Conservation (phyloP, 2,888 invertebrate genomes). For the Drosophila ochracea region DNA sequence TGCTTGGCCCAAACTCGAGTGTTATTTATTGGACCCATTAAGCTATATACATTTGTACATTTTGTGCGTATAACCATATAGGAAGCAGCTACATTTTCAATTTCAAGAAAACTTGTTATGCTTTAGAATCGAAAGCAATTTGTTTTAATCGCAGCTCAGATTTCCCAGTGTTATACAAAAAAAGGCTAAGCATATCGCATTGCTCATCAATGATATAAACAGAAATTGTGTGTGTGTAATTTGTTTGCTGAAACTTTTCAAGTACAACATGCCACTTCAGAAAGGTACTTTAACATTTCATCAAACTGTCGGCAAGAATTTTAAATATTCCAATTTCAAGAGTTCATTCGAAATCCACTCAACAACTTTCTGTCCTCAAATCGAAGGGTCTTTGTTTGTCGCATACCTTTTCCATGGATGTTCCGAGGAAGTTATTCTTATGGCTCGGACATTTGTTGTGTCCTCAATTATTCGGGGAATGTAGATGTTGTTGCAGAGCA, state of each 20-base stretch:
- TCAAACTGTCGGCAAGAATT: neutral
- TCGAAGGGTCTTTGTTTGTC: slow-evolving; percentile 34
- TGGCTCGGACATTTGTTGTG: slow-evolving; percentile 34
- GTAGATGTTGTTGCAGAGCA: slow-evolving; percentile 41
- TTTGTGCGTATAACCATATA: neutral
- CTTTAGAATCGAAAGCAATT: neutral
- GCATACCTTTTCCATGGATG: neutral
- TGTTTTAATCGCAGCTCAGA: neutral
- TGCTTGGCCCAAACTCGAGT: slow-evolving; percentile 1
- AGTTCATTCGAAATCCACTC: neutral
- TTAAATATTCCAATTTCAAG: neutral
- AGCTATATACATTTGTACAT: slow-evolving; percentile 7
- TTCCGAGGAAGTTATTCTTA: slow-evolving; percentile 27
- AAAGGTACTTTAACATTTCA: neutral
- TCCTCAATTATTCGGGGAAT: slow-evolving; percentile 41
- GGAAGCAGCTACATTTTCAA: neutral
- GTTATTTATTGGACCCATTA: slow-evolving; percentile 26
- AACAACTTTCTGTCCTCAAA: neutral
- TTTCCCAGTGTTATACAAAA: neutral
- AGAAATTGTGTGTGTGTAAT: neutral
- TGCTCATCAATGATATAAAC: neutral
- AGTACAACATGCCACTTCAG: neutral
- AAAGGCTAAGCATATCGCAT: neutral
- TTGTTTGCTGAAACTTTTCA: neutral
- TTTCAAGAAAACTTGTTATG: neutral